Evolutionary conservation across 1,140 invertebrate species (phyloP), one percentile per base, ranked within the genome.

Genomic region (Aphis gossypii): DNA sequence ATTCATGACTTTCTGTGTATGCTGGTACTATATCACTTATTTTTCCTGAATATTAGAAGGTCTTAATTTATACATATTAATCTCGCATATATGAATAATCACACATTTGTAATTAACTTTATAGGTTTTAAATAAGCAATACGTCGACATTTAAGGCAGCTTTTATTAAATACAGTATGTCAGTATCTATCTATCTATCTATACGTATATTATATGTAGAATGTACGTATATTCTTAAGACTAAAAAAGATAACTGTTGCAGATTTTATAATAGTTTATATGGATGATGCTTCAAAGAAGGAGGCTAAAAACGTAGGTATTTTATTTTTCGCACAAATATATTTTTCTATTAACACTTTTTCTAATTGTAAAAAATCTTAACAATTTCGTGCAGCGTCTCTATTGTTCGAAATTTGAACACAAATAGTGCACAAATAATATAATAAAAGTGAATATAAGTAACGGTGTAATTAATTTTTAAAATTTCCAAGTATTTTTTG

Each of bases 211-310:
- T 25, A 8, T 23, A 60, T 8, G 14, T 48, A 48, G 20, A 11
- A 56, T 8, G 8, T 60, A 9, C 5, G 11, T 41, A 11, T 60
- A 11, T 30, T 30, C 25, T 60, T 60, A 60, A 60, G 23, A 23
- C 54, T 56, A 23, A 30, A 30, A 0, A 30, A 60, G 3, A 60
- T 60, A 60, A 9, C 56, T 60, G 9, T 60, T 60, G 0, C 60
- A 60, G 9, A 5, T 76, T 11, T 76, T n/a, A 30, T 5, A 76
- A n/a, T 76, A 76, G 4, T 11, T 76, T n/a, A n/a, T 68, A 14
- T 4, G n/a, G n/a, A 35, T n/a, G 30, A 4, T 76, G 30, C 30
- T n/a, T 3, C 8, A n/a, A n/a, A 14, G 0, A 30, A 11, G 0
- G 30, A 11, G 60, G 60, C 30, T 68, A 60, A 68, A 9, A 68